Conservation (phyloP, 2,888 invertebrate species). For the Vesta saturnalis region DNA sequence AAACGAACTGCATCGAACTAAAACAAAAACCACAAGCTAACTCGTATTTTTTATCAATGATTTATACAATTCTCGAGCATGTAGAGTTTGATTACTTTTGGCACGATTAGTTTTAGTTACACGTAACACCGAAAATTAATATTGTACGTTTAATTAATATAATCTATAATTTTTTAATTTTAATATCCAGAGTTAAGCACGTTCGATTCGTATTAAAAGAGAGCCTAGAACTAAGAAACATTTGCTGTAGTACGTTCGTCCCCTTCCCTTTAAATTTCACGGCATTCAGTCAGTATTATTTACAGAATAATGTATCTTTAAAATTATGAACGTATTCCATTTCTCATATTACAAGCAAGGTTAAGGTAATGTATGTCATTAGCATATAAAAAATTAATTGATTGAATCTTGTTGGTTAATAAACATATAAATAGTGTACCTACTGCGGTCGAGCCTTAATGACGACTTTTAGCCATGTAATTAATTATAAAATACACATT, state of each 20-base stretch:
- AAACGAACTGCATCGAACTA: no score
- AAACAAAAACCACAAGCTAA: background rate
- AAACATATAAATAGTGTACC: no score
- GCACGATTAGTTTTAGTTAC: no score
- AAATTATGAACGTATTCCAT: no score
- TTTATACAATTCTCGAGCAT: background rate
- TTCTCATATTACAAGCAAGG: no score
- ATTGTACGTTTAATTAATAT: background rate
- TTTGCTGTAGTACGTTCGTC: slow-evolving; percentile 21
- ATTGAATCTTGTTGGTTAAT: no score
- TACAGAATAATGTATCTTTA: background rate
- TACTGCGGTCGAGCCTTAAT: no score
- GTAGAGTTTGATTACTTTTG: no score
- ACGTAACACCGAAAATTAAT: background rate
- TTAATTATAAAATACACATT: no score
- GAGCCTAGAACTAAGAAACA: slow-evolving; percentile 31
- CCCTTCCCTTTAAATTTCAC: slow-evolving; percentile 34
- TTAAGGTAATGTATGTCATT: no score
- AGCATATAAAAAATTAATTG: no score
- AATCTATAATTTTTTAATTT: background rate
- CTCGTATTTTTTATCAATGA: background rate
- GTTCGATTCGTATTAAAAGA: background rate
- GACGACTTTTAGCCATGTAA: no score
- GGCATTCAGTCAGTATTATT: slow-evolving; percentile 21
- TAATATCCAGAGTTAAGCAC: background rate